Evolutionary conservation across 2,888 invertebrate species (phyloP), one percentile per base, ranked within the genome.

Genomic region (Microplitis manilae): DNA sequence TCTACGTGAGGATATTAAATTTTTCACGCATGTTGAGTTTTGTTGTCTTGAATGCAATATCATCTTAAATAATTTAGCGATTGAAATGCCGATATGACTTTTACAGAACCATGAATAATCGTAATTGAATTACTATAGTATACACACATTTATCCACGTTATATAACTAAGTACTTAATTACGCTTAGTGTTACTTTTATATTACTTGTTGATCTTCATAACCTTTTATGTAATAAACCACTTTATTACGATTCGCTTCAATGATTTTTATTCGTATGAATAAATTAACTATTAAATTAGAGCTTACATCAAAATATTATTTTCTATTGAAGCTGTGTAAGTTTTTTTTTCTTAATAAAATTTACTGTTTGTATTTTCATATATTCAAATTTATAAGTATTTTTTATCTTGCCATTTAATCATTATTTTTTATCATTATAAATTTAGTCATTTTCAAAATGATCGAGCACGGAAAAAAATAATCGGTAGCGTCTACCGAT

Each of bases 161-260:
- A 13, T 62, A 40, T 62, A 40, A 40, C 39, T 15, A 40, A 67
- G 67, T 60, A 68, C 65, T 76, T 72, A 76, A 76, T 76, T 75
- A 75, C 70, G 15, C 38, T 64, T 64, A 38, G 39, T 64, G 30
- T 41, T 64, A 64, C 68, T 39, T 62, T 68, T 40, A 41, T 61
- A 41, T 70, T 72, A 68, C 76, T 71, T 39, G 17, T 17, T 72
- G 72, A 76, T 76, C 76, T 67, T 40, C 50, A 9, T 76, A 72
- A 72, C 76, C 76, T 71, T 68, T 6, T n/a, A 8, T 60, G 67
- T 73, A 78, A 81, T 65, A 68, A 71, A 81, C 71, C 67, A 64
- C 78, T 74, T 76, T 78, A 80, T 81, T 79, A 77, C 78, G 75
- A 78, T 78, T 77, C 72, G 77, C 76, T 79, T 60, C 74, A 75